Evolutionary conservation across 1,140 invertebrate species (phyloP), one percentile per base, ranked within the genome.

Genomic region (Vanessa atalanta): DNA sequence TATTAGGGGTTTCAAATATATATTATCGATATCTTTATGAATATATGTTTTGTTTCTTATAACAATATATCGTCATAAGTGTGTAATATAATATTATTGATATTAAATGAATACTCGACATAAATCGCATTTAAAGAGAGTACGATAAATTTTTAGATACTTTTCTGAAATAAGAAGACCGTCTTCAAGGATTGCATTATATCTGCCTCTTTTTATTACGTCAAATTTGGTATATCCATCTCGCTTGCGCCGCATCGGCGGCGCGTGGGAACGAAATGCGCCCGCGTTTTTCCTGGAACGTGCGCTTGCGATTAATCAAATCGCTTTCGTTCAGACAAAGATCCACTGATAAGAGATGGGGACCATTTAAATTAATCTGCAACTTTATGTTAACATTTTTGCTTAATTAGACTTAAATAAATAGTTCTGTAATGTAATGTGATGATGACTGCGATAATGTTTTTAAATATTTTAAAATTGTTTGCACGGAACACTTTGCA

Each of bases 231-330:
- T 82, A 75, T 66, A 48, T 75, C 66, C 73, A 70, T 87, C 81
- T 76, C 79, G 69, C 75, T 85, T 65, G 73, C 77, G n/a, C n/a
- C n/a, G n/a, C n/a, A 60, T 8, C 61, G 53, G 65, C 64, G 68
- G 73, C 77, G 76, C 85, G 86, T 90, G 88, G 88, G 88, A 90
- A 90, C 82, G 78, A 74, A 82, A 80, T 81, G 83, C 79, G 74
- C 72, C 70, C 48, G 76, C 77, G 74, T 63, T 67, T 80, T 89
- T 90, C 88, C 82, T 76, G 88, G 88, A 88, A 90, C 78, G 79
- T 81, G 73, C 77, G 79, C 80, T 61, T 73, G 83, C 82, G 80
- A 83, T 86, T 84, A 80, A 89, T 90, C 88, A 90, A 88, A 88
- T 83, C 80, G 81, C 75, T 85, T 81, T 83, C 57, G 51, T 72